A percentile compares a stretch with the other conserved stretches of the same genome.
phyloP scores from a whole-genome alignment of 2,888 invertebrate species.

The Ophioninae sp. region DNA sequence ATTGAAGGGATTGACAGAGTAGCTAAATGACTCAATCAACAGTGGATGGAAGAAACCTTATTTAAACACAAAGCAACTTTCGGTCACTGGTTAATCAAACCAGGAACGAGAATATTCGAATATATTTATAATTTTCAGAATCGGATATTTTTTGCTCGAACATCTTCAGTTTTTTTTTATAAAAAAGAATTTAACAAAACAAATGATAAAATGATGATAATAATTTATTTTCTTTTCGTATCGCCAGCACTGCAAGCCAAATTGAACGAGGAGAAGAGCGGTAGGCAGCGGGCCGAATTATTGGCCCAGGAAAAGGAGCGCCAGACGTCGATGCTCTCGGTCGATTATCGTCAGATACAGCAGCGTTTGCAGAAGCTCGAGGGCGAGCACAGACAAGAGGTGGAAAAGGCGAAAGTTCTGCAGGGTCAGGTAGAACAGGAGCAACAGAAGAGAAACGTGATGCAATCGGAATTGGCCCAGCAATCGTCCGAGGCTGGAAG shows the following conservation, averaged over 20 bases:
- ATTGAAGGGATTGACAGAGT: too few relatives aligned
- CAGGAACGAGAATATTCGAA: too few relatives aligned
- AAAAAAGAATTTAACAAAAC: too few relatives aligned
- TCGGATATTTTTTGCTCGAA: too few relatives aligned
- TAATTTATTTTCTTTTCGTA: background rate
- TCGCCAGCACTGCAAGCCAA: slow-evolving; percentile 92
- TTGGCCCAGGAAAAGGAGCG: slow-evolving; percentile 95
- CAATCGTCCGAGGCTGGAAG: slow-evolving; percentile 88
- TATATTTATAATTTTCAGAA: too few relatives aligned
- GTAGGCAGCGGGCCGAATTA: slow-evolving; percentile 93
- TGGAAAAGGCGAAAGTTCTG: slow-evolving; percentile 90
- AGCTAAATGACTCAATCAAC: too few relatives aligned
- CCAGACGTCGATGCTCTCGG: slow-evolving; percentile 96
- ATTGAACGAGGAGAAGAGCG: slow-evolving; percentile 94
- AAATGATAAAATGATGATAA: too few relatives aligned
- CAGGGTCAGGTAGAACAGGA: slow-evolving; percentile 96
- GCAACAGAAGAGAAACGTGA: slow-evolving; percentile 90
- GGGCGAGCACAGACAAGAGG: slow-evolving; percentile 94
- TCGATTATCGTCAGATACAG: slow-evolving; percentile 97
- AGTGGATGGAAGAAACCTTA: too few relatives aligned
- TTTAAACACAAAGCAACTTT: too few relatives aligned
- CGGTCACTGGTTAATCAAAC: too few relatives aligned
- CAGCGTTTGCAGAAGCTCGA: slow-evolving; percentile 94
- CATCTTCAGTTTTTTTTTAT: too few relatives aligned
- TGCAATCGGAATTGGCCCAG: slow-evolving; percentile 91